Conservation (phyloP, 2,113 vertebrate species). For the Arenaria interpres region DNA sequence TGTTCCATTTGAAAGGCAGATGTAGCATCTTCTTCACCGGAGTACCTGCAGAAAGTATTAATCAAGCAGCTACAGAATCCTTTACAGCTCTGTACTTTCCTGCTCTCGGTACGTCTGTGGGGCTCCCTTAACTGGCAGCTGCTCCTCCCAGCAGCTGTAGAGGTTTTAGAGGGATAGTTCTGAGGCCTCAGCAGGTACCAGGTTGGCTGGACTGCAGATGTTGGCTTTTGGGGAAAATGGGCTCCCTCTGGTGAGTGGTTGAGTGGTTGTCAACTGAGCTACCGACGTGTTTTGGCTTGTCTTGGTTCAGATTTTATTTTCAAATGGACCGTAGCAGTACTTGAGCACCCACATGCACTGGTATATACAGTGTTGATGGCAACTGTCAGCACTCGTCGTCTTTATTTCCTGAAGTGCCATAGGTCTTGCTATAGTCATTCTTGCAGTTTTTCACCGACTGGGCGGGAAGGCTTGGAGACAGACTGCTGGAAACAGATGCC, state of each 20-base stretch:
- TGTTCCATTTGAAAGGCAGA: neutral
- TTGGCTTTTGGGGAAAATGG: slow-evolving; percentile 44
- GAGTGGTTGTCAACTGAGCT: neutral
- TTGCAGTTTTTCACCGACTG: neutral
- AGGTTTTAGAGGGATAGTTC: neutral
- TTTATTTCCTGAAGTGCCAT: neutral
- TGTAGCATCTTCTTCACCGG: neutral
- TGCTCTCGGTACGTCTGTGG: accelerated
- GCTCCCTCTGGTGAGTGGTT: slow-evolving; percentile 62
- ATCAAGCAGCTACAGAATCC: neutral
- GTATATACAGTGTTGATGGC: neutral
- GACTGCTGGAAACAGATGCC: neutral
- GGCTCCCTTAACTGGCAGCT: neutral
- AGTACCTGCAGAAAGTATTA: neutral
- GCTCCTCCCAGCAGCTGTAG: neutral
- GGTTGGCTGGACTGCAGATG: neutral
- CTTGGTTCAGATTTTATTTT: neutral
- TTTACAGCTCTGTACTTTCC: neutral
- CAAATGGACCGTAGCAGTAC: accelerated
- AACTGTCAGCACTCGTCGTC: neutral
- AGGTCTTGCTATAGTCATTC: neutral
- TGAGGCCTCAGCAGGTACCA: neutral
- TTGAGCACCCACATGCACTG: neutral
- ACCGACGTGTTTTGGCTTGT: neutral
- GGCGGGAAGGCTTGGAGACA: neutral